Percentiles rank a stretch among this genome's conserved stretches.
Evolutionary conservation across 1,140 invertebrate genomes (phyloP).

Genomic region (Linepithema humile): DNA sequence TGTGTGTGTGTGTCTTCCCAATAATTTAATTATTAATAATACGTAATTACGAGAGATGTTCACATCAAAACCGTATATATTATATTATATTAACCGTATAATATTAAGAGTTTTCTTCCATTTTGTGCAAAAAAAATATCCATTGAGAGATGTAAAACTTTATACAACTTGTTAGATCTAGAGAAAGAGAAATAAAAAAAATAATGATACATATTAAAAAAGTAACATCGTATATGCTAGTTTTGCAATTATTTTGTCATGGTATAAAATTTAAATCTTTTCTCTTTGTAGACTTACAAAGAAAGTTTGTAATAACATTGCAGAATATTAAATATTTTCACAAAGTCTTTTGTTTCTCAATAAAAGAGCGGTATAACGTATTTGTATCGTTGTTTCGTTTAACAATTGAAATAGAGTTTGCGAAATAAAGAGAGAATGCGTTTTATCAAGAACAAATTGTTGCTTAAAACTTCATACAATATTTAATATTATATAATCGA

Average conservation of each 20-base stretch:
- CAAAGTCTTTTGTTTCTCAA: background rate
- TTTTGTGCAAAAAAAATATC: too few relatives aligned
- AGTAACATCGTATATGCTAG: background rate
- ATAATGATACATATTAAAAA: background rate
- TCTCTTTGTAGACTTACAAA: background rate
- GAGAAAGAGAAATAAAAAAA: too few relatives aligned
- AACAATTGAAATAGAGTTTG: background rate
- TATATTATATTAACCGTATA: too few relatives aligned
- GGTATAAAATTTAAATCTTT: background rate
- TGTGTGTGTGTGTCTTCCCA: too few relatives aligned
- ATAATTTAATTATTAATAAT: too few relatives aligned
- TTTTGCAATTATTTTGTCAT: background rate
- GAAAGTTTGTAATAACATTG: background rate
- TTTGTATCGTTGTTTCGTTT: background rate
- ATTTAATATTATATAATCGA: background rate
- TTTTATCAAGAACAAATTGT: background rate
- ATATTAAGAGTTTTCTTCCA: too few relatives aligned
- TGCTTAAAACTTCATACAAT: background rate
- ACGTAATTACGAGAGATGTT: too few relatives aligned
- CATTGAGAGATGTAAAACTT: background rate
- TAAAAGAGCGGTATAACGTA: background rate
- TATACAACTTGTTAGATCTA: conserved; percentile 3
- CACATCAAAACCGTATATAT: too few relatives aligned
- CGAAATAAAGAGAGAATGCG: too few relatives aligned
- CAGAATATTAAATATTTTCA: background rate